phyloP scores from a whole-genome alignment of 2,888 invertebrate species.

The Zele albiditarsus region DNA sequence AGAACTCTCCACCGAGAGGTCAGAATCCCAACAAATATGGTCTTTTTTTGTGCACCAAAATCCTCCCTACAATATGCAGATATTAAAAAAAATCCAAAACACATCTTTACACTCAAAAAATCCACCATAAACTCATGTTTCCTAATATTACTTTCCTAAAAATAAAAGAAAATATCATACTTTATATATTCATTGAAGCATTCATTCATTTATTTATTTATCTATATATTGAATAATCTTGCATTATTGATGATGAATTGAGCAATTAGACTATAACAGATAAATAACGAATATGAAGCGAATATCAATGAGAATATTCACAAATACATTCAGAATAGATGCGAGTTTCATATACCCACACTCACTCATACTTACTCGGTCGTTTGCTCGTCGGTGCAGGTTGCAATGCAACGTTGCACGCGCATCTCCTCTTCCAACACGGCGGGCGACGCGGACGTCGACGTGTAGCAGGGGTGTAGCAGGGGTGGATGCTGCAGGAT shows the following conservation, averaged over 20 bases:
- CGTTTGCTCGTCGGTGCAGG: not conserved
- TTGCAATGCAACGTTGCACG: conserved; percentile 49
- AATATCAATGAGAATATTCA: not conserved
- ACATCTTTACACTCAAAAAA: too few species aligned
- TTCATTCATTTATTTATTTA: not conserved
- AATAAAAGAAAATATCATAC: too few species aligned
- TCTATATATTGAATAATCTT: not conserved
- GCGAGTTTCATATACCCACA: not conserved
- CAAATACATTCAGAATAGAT: not conserved
- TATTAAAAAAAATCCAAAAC: too few species aligned
- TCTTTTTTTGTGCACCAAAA: too few species aligned
- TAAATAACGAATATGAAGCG: too few species aligned
- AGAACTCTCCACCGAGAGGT: too few species aligned
- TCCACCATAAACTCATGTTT: too few species aligned
- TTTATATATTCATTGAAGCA: too few species aligned
- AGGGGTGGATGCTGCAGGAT: conserved; percentile 73
- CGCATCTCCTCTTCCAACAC: conserved; percentile 36
- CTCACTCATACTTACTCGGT: not conserved
- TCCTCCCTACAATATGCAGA: too few species aligned
- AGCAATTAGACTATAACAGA: too few species aligned
- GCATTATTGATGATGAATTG: not conserved
- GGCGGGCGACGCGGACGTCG: conserved; percentile 34
- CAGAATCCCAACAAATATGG: too few species aligned
- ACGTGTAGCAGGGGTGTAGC: conserved; percentile 63
- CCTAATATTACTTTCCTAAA: too few species aligned